phyloP scores from a whole-genome alignment of 2,113 vertebrate genomes.

The Crotalus viridis region DNA sequence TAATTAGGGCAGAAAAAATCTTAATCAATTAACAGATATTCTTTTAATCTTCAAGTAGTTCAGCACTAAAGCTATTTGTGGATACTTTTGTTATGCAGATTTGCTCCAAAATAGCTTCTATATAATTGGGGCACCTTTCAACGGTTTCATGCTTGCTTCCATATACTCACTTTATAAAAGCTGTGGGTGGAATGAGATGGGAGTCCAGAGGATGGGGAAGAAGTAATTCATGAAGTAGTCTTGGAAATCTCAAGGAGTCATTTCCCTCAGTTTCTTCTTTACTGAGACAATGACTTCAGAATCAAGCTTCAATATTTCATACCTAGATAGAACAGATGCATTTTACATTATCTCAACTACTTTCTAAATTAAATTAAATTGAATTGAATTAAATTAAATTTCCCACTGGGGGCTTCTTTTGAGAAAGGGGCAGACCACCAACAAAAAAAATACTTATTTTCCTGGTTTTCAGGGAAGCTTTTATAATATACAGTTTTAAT shows the following conservation, averaged over 20 bases:
- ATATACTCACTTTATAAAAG: neutral
- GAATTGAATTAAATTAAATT: neutral
- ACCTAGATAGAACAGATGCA: neutral
- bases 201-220: neutral
- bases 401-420: neutral
- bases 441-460: neutral
- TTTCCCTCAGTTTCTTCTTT: neutral
- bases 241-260: neutral
- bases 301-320: neutral
- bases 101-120: neutral
- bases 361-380: neutral
- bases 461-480: neutral
- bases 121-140: neutral
- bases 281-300: neutral
- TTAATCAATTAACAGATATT: neutral
- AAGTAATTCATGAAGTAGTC: neutral
- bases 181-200: no score
- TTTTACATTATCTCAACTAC: neutral
- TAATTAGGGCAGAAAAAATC: neutral
- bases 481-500: neutral
- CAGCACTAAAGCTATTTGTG: neutral
- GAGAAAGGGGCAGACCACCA: neutral
- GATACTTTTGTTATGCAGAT: constrained; percentile 4
- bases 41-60: neutral
- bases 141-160: neutral